phyloP scores from a whole-genome alignment of 2,888 invertebrate genomes.

The Microplitis deprimator region DNA sequence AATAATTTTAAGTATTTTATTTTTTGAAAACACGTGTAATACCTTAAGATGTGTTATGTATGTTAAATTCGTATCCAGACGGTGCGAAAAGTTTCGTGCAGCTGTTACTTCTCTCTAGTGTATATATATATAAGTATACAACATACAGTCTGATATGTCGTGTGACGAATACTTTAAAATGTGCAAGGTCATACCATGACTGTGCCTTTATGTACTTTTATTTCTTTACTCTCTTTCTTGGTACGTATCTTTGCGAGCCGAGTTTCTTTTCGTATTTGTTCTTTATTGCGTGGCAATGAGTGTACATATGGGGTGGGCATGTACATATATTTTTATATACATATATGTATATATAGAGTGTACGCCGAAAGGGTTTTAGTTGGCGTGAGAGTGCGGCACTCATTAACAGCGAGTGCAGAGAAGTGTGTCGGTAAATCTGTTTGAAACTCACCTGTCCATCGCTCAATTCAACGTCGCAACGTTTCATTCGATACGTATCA shows the following conservation, averaged over 20 bases:
- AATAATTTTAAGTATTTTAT: constrained; percentile 3
- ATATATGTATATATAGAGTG: constrained; percentile 12
- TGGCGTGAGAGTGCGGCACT: constrained; percentile 33
- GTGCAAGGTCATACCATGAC: constrained; percentile 29
- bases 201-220: neutral
- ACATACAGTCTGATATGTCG: neutral
- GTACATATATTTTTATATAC: neutral
- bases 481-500: constrained; percentile 38
- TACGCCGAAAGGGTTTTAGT: constrained; percentile 9
- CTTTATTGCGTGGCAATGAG: constrained; percentile 36
- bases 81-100: constrained; percentile 29
- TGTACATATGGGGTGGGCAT: neutral
- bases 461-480: constrained; percentile 20
- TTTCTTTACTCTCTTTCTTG: neutral
- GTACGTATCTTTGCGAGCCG: constrained; percentile 2
- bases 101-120: constrained; percentile 22
- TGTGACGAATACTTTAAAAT: constrained; percentile 30
- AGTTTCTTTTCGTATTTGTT: constrained; percentile 8
- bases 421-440: constrained; percentile 45
- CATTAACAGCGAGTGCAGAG: constrained; percentile 37
- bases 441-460: constrained; percentile 42
- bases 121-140: too few relatives aligned
- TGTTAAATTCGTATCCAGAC: constrained; percentile 29
- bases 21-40: constrained; percentile 11
- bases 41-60: constrained; percentile 21